Evolutionary conservation across 2,888 invertebrate species (phyloP), one percentile per base, ranked within the genome.

Genomic region (Acholoe squamosa): DNA sequence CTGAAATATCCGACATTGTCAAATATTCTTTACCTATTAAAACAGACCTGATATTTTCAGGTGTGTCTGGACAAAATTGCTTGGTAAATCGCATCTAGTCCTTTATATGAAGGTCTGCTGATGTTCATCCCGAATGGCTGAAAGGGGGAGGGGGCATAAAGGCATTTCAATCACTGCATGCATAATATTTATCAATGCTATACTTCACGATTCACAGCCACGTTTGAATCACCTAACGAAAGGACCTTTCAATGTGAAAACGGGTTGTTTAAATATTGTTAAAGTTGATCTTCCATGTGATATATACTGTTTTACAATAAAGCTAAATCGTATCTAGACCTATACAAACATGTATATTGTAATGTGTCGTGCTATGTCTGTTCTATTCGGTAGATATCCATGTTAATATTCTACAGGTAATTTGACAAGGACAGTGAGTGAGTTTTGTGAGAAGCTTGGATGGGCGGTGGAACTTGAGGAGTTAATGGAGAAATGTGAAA

Each of bases 401-500:
- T 34, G 51, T 52, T 54, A 54, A 12, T 67, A 22, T 33, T 10
- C 67, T 67, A 22, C 89, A 91, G 91, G 91, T 19, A 90, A 91
- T 71, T 19, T 91, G 22, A 77, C 61, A 12, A 54, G 89, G 25
- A 56, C 56, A 12, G 28, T 91, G n/a, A 22, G 19, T 56, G 67
- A 77, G 19, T 90, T 90, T 54, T 77, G 52, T 33, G 61, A 80
- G 28, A 43, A 71, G 76, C 89, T 91, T 51, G 91, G 91, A 31
- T 91, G 90, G 91, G 0, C n/a, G 51, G 67, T 71, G 28, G 90
- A 90, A 19, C 52, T 91, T 10, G 54, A 88, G 0, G 54, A 76
- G 19, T 86, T 91, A 43, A 91, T 89, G 33, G 33, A 67, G 61
- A n/a, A 88, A 61, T 88, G 19, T 88, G 90, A 90, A 88, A 51